Base-by-base conservation (phyloP, 2,888 invertebrate genomes). In the Agrochola litura region DNA sequence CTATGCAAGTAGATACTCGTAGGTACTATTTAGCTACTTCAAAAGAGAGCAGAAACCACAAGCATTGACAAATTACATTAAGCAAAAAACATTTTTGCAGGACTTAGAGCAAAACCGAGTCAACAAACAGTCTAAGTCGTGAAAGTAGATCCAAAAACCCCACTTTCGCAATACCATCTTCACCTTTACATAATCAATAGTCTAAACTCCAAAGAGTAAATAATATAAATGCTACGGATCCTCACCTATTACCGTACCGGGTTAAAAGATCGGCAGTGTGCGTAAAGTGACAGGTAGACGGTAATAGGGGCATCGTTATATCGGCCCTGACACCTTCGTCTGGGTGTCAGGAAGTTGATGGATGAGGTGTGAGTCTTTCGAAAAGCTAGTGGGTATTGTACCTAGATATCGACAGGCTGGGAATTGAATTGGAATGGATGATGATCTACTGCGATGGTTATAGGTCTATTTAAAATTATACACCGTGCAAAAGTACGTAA, bases 301-400 rank as follows among this genome's bases (percentile, higher is more conserved):
- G 80, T 80, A 74, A 84, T 75, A 43, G 43, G 65, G 75, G 81
- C 76, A 81, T 81, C 76, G 68, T 84, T 84, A 85, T 66, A 60
- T 49, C 66, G 65, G 19, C 14, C 25, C 61, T 69, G 69, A 67
- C 58, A 60, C 60, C 69, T 54, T 14, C 5, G 46, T 37, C 73
- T 60, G 58, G 30, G 12, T 66, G 81, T 67, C 66, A 49, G 22
- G 65, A 37, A 70, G 22, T n/a, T 84, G 81, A 81, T 75, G 49
- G 69, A 54, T 37, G 43, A 60, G 72, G 69, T 81, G 76, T 66
- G 66, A 76, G 58, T 56, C 63, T 84, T 79, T 41, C 37, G 19
- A 52, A 79, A 65, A 67, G 78, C 12, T 37, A 14, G 19, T 43
- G 49, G 19, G n/a, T 25, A 43, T 49, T 4, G 46, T 56, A 37